A percentile compares a stretch with the other conserved stretches of the same genome.
Evolutionary conservation across 1,140 invertebrate species (phyloP).

Genomic region (Drosophila sechellia): DNA sequence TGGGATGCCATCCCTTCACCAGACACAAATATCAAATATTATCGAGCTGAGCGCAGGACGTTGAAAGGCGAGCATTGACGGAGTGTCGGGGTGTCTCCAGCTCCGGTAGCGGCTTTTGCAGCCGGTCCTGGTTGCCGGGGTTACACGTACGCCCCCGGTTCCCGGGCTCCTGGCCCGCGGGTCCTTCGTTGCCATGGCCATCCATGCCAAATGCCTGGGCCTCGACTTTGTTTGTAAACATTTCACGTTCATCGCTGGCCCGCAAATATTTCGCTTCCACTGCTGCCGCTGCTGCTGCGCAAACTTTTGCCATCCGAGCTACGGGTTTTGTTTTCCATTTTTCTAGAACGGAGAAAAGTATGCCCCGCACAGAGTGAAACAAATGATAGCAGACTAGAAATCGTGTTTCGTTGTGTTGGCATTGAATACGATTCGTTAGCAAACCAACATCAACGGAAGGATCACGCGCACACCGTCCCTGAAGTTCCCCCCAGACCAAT

Average conservation of each 20-base stretch:
- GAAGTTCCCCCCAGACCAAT: neutral
- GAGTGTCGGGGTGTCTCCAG: slow-evolving; percentile 51
- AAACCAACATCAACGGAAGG: slow-evolving; percentile 17
- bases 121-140: slow-evolving; percentile 29
- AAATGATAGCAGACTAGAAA: slow-evolving; percentile 58
- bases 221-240: slow-evolving; percentile 80
- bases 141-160: slow-evolving; percentile 42
- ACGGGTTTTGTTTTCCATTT: slow-evolving; percentile 24
- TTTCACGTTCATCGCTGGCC: slow-evolving; percentile 71
- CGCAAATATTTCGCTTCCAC: slow-evolving; percentile 56
- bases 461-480: slow-evolving; percentile 23
- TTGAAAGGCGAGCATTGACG: slow-evolving; percentile 64
- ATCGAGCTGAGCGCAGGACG: slow-evolving; percentile 52
- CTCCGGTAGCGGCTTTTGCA: slow-evolving; percentile 62
- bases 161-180: slow-evolving; percentile 8
- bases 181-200: slow-evolving; percentile 45
- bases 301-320: slow-evolving; percentile 76
- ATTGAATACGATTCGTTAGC: slow-evolving; percentile 35
- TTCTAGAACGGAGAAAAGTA: slow-evolving; percentile 38
- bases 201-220: slow-evolving; percentile 16
- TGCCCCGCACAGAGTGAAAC: slow-evolving; percentile 47
- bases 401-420: slow-evolving; percentile 55
- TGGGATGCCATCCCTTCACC: slow-evolving; percentile 9
- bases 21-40: slow-evolving; percentile 75
- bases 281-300: slow-evolving; percentile 42